Evolutionary conservation across 2,797 vertebrate species (phyloP), one percentile per base, ranked within the genome.

Genomic region (Avahi laniger): DNA sequence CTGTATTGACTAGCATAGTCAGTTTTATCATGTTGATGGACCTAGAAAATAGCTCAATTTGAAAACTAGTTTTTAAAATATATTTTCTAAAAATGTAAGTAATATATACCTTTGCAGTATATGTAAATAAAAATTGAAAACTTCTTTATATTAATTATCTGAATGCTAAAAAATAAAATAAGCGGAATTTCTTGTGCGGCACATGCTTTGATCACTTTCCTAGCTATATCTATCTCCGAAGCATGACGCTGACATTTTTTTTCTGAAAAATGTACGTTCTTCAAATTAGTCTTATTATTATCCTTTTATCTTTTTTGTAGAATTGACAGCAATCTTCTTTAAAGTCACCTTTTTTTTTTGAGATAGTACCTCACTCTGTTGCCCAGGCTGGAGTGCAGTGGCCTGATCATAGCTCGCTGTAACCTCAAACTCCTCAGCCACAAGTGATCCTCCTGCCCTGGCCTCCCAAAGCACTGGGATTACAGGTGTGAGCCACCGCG

Each of bases 41-140:
- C 46, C 33, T 87, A 65, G n/a, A 73, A 92, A 92, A 88, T 65
- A 61, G n/a, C 59, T 76, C 67, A 38, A 54, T 30, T 69, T 35
- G 59, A 65, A 91, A 22, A 50, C 48, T 81, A 22, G 46, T 83
- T 75, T 75, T 78, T 61, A 83, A 89, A 89, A 70, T 70, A 70
- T 84, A 63, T 48, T 78, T 95, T 72, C 46, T 46, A 70, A 88
- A 92, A 70, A n/a, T 61, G 61, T 61, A 76, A 89, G 63, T 79
- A 72, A 69, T 54, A 46, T 52, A 26, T 67, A 35, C 52, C 30
- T 78, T 33, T 48, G 30, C 46, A 69, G n/a, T 26, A 26, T 86
- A 75, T 80, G 4, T 73, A 87, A 73, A 33, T 70, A 57, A 72
- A 86, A 94, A 83, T 26, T 10, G 26, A 89, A 57, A 75, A 73